Conservation (phyloP, 2,113 vertebrate species). For the Lepus americanus region DNA sequence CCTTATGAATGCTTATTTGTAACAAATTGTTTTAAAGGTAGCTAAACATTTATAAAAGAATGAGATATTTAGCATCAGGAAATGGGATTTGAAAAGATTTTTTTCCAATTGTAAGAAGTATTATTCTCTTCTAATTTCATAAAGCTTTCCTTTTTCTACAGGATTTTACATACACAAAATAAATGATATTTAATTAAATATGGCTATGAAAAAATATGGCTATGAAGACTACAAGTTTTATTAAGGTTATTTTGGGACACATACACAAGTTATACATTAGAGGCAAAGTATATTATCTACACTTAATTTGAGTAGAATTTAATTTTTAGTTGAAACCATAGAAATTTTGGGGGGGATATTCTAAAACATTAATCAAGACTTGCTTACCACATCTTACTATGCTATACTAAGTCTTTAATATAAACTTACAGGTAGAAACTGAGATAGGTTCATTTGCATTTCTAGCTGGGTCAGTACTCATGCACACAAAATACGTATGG, state of each 20-base stretch:
- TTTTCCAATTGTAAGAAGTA: neutral
- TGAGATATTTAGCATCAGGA: conserved; percentile 63
- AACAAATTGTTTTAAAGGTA: conserved; percentile 30
- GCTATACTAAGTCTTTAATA: neutral
- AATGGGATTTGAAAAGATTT: conserved; percentile 66
- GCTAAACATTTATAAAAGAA: conserved; percentile 65
- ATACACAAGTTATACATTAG: neutral
- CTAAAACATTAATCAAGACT: neutral
- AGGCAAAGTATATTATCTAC: neutral
- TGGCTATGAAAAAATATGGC: neutral
- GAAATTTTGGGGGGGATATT: neutral
- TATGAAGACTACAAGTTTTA: neutral
- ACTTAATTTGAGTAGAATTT: conserved; percentile 35
- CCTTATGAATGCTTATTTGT: neutral
- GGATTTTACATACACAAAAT: conserved; percentile 19
- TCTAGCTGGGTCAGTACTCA: conserved; percentile 12
- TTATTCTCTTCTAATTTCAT: neutral
- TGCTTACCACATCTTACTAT: neutral
- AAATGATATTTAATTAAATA: conserved; percentile 35
- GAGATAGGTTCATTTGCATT: neutral
- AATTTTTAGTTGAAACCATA: neutral
- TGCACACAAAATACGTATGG: conserved; percentile 12
- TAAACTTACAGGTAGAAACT: conserved; percentile 4
- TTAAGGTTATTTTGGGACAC: neutral
- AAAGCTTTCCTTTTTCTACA: neutral